Conservation (phyloP, 2,113 vertebrate species). For the Pseudorasbora parva region DNA sequence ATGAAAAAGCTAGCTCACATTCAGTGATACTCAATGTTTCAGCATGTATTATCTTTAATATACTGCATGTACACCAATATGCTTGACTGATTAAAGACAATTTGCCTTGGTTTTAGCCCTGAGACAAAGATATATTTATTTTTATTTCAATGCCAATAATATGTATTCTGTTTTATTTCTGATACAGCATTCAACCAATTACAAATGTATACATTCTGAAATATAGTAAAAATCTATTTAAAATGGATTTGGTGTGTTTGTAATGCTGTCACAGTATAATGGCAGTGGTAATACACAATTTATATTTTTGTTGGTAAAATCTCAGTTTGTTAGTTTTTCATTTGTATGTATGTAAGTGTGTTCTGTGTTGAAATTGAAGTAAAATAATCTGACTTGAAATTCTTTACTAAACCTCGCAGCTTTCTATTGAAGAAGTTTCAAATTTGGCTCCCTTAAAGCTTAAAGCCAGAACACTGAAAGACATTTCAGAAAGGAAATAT, state of each 20-base stretch:
- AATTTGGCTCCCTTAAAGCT: not conserved
- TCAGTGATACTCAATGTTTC: slow-evolving; percentile 5
- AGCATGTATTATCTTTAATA: not conserved
- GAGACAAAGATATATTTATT: not conserved
- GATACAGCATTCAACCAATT: not conserved
- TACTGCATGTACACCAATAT: not conserved
- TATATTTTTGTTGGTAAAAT: not conserved
- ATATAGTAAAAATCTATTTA: not conserved
- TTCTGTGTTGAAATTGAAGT: not conserved
- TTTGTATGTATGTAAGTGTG: not conserved
- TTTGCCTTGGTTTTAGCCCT: not conserved
- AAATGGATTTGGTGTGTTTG: not conserved
- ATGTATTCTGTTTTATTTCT: not conserved
- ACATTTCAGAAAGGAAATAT: not conserved
- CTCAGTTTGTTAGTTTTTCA: not conserved
- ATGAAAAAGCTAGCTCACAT: not conserved
- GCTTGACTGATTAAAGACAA: not conserved
- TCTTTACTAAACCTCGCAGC: not conserved
- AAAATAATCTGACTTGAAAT: not conserved
- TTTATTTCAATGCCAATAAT: not conserved
- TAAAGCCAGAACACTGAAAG: not conserved
- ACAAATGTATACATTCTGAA: not conserved
- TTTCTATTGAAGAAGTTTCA: not conserved
- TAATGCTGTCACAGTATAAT: not conserved
- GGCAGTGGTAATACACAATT: not conserved